Percentiles rank a stretch among this genome's conserved stretches.
phyloP scores from a whole-genome alignment of 1,140 invertebrate genomes.

The Euborellia annulipes region DNA sequence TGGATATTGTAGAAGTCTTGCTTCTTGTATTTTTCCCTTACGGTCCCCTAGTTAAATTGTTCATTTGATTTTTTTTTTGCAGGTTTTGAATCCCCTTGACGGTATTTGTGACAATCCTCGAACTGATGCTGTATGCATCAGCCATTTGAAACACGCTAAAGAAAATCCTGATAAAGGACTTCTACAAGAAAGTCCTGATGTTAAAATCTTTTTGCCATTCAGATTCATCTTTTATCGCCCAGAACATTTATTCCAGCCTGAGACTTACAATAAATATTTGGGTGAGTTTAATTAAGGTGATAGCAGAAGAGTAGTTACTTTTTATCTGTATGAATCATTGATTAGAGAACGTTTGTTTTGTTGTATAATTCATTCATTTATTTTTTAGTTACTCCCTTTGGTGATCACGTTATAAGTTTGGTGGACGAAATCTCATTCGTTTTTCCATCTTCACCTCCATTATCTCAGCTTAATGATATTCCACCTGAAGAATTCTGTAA shows the following conservation, averaged over 20 bases:
- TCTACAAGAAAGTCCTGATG: slow-evolving; percentile 47
- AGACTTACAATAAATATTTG: slow-evolving; percentile 55
- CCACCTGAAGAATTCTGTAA: slow-evolving; percentile 67
- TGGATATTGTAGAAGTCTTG: too few relatives aligned
- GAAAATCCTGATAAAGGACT: slow-evolving; percentile 42
- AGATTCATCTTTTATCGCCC: slow-evolving; percentile 54
- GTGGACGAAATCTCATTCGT: slow-evolving; percentile 73
- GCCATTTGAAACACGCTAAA: slow-evolving; percentile 48
- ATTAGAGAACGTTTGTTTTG: too few relatives aligned
- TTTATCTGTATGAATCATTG: too few relatives aligned
- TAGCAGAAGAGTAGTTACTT: too few relatives aligned
- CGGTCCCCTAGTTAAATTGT: neutral
- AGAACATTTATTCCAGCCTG: slow-evolving; percentile 52
- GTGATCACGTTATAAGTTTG: slow-evolving; percentile 66
- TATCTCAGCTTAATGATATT: slow-evolving; percentile 66
- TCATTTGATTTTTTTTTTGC: slow-evolving; percentile 15
- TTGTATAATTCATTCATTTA: too few relatives aligned
- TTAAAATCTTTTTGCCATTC: slow-evolving; percentile 62
- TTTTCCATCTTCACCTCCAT: slow-evolving; percentile 62
- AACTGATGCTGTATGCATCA: slow-evolving; percentile 54
- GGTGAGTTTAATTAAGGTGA: slow-evolving; percentile 30
- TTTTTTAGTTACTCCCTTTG: slow-evolving; percentile 47
- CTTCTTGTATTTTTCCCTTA: too few relatives aligned
- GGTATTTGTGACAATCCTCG: slow-evolving; percentile 46
- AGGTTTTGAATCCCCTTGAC: slow-evolving; percentile 63